These are phyloP conservation scores for Margarornis squamiger DNA, from an alignment of 2,797 vertebrate genomes.

Conservation along the genomic window DNA sequence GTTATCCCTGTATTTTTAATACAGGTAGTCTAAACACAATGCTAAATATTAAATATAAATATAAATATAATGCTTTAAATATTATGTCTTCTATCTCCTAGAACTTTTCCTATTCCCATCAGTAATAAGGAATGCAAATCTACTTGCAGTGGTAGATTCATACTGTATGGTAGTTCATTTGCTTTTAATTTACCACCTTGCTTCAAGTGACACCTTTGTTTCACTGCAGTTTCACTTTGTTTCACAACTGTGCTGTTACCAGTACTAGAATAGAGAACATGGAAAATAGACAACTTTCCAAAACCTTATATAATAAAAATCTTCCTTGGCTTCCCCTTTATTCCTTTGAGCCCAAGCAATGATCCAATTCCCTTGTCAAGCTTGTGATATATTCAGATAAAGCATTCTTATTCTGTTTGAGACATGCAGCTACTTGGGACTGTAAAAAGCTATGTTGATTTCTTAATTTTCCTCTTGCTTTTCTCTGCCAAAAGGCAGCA, in stretches of 20 bases:
- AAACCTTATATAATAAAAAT: neutral
- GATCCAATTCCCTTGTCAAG: neutral
- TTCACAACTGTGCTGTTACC: neutral
- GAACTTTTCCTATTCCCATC: neutral
- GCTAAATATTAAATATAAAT: neutral
- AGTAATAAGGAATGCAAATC: conserved; percentile 15
- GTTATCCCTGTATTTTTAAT: conserved; percentile 1
- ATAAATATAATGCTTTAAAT: neutral
- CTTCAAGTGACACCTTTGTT: neutral
- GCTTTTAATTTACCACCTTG: neutral
- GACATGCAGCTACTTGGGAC: neutral
- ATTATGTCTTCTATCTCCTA: neutral
- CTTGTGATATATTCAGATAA: neutral
- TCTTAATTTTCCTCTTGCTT: neutral
- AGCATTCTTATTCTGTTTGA: neutral
- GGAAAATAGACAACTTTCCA: neutral
- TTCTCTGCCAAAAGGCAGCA: conserved; percentile 4
- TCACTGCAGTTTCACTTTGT: neutral
- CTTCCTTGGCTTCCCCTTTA: neutral
- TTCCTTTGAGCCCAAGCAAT: neutral
- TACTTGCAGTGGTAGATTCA: neutral
- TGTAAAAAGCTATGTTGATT: neutral
- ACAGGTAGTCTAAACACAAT: neutral
- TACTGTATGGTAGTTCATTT: neutral
- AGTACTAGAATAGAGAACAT: neutral